phyloP scores from a whole-genome alignment of 2,113 vertebrate genomes.

The Brachyistius frenatus region DNA sequence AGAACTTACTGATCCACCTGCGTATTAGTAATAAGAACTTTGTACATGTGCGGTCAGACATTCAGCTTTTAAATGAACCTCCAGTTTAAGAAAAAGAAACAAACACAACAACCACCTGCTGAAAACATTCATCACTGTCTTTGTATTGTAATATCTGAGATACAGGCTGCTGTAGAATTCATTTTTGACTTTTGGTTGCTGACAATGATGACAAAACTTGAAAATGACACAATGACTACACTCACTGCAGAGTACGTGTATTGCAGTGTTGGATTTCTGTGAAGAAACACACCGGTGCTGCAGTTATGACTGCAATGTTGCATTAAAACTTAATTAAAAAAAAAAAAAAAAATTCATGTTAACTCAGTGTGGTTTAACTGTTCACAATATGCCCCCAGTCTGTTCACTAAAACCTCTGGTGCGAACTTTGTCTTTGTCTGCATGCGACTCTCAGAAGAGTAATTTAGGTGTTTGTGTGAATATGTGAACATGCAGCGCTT shows the following conservation, averaged over 20 bases:
- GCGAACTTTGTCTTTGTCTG: constrained; percentile 27
- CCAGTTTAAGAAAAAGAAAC: no score
- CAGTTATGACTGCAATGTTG: not conserved
- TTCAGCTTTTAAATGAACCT: no score
- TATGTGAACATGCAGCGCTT: not conserved
- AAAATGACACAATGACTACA: not conserved
- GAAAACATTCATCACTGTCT: no score
- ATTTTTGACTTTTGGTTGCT: not conserved
- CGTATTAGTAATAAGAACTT: no score
- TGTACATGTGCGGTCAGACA: no score
- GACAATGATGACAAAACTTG: not conserved
- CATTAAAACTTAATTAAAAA: not conserved
- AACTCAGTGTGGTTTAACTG: constrained; percentile 7
- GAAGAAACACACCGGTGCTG: no score
- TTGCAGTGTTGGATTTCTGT: no score
- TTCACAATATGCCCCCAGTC: constrained; percentile 16
- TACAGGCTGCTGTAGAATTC: no score
- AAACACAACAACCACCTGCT: no score
- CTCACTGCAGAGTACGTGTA: no score
- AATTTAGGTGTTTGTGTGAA: not conserved
- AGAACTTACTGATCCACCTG: no score
- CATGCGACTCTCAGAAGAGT: not conserved
- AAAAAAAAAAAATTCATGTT: not conserved
- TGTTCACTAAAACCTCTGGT: not conserved
- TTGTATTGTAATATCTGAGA: no score